A percentile compares a stretch with the other conserved stretches of the same genome.
Conservation (phyloP, 2,113 vertebrate species). For the Nibea coibor region DNA sequence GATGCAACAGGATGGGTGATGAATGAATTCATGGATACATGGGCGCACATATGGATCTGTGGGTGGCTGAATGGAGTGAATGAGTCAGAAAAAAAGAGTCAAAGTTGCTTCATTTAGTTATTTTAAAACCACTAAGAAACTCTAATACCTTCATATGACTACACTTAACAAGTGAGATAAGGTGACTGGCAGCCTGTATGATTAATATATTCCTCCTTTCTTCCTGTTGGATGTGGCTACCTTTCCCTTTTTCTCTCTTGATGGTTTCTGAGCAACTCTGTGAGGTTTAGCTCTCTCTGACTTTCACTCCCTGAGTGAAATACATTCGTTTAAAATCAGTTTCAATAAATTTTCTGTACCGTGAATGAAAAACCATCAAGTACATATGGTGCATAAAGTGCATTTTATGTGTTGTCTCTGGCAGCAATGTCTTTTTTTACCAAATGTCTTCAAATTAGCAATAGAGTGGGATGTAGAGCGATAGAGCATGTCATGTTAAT, state of each 20-base stretch:
- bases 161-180: neutral
- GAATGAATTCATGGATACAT: slow-evolving; percentile 46
- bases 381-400: too few relatives aligned
- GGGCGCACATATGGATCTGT: slow-evolving; percentile 47
- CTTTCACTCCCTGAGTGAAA: neutral
- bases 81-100: slow-evolving; percentile 22
- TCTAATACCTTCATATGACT: neutral
- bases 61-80: slow-evolving; percentile 44
- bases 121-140: neutral
- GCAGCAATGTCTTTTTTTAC: too few relatives aligned
- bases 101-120: slow-evolving; percentile 9
- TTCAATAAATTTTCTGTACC: neutral
- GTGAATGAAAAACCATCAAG: neutral
- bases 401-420: too few relatives aligned
- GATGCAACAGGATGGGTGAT: slow-evolving; percentile 50
- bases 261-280: neutral
- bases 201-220: neutral
- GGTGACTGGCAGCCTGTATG: neutral
- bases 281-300: neutral
- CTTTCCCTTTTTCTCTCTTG: neutral
- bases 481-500: too few relatives aligned
- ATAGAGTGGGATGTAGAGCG: too few relatives aligned
- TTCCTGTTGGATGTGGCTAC: neutral
- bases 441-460: too few relatives aligned
- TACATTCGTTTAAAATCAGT: neutral